Evolutionary conservation across 2,888 invertebrate species (phyloP).

Genomic region (Ornithoptera alexandrae): DNA sequence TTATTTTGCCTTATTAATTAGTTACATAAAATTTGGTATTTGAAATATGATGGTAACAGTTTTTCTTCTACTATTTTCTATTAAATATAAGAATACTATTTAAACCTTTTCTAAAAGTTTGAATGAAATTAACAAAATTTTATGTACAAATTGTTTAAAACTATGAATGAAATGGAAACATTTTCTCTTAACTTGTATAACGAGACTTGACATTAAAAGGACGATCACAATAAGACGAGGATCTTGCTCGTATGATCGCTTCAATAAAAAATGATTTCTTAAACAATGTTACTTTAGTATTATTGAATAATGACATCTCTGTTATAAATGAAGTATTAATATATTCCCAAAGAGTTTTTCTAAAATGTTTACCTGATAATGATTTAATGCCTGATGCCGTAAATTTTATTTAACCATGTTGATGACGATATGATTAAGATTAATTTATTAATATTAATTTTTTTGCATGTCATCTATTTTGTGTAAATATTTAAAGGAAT

Average conservation of each 20-base stretch:
- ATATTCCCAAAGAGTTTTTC: background rate
- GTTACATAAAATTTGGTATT: background rate
- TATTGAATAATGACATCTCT: background rate
- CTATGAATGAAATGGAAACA: background rate
- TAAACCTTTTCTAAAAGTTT: constrained; percentile 11
- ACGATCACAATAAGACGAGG: no score
- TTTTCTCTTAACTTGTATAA: no score
- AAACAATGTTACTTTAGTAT: background rate
- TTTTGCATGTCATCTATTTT: background rate
- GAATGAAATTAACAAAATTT: background rate
- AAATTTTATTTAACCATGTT: background rate
- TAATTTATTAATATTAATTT: background rate
- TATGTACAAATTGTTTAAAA: background rate
- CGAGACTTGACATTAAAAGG: no score
- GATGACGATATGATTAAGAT: background rate
- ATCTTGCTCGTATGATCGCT: background rate
- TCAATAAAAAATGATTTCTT: background rate
- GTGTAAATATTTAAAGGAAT: no score
- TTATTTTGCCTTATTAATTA: background rate
- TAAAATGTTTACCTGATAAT: background rate
- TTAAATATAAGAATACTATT: constrained; percentile 5
- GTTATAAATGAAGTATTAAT: constrained; percentile 1
- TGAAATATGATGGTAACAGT: constrained; percentile 13
- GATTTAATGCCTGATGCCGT: background rate
- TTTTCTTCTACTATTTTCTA: constrained; percentile 9